Conservation (phyloP, 2,797 vertebrate genomes). For the Lagodon rhomboides region DNA sequence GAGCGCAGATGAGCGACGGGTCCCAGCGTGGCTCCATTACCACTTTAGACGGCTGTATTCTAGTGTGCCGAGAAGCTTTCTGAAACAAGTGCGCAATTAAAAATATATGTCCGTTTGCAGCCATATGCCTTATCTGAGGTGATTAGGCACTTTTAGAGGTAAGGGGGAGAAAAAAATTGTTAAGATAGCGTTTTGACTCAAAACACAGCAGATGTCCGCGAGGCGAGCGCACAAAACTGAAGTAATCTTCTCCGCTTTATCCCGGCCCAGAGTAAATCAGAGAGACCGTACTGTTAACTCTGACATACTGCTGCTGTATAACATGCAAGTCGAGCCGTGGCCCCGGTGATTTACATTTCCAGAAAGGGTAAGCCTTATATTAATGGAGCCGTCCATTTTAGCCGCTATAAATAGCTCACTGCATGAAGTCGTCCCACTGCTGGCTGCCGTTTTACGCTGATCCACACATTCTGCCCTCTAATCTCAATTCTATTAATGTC, state of each 20-base stretch:
- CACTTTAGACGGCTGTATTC: slow-evolving; percentile 30
- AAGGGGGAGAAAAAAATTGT: background rate
- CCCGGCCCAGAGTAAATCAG: slow-evolving; percentile 60
- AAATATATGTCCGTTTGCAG: slow-evolving; percentile 12
- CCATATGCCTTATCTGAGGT: slow-evolving; percentile 7
- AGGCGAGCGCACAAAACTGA: slow-evolving; percentile 28
- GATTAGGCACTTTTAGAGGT: slow-evolving; percentile 13
- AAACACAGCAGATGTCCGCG: slow-evolving; percentile 38
- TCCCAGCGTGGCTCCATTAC: slow-evolving; percentile 30
- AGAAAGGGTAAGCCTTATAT: slow-evolving; percentile 79
- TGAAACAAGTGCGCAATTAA: slow-evolving; percentile 33
- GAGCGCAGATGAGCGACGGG: slow-evolving; percentile 53
- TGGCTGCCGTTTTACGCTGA: slow-evolving; percentile 73
- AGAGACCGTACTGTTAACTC: slow-evolving; percentile 49
- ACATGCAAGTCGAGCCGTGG: slow-evolving; percentile 56
- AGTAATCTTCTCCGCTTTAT: slow-evolving; percentile 38
- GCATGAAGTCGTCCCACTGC: slow-evolving; percentile 68
- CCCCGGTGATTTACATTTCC: slow-evolving; percentile 81
- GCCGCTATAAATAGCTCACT: slow-evolving; percentile 79
- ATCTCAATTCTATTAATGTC: slow-evolving; percentile 85
- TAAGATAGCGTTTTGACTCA: slow-evolving; percentile 40
- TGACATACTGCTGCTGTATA: slow-evolving; percentile 71
- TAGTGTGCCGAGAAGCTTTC: background rate
- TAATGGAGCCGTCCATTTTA: slow-evolving; percentile 79
- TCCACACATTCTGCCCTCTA: slow-evolving; percentile 79